A percentile compares a stretch with the other conserved stretches of the same genome.
Evolutionary conservation across 2,113 vertebrate species (phyloP).

Genomic region (Grantiella picta): DNA sequence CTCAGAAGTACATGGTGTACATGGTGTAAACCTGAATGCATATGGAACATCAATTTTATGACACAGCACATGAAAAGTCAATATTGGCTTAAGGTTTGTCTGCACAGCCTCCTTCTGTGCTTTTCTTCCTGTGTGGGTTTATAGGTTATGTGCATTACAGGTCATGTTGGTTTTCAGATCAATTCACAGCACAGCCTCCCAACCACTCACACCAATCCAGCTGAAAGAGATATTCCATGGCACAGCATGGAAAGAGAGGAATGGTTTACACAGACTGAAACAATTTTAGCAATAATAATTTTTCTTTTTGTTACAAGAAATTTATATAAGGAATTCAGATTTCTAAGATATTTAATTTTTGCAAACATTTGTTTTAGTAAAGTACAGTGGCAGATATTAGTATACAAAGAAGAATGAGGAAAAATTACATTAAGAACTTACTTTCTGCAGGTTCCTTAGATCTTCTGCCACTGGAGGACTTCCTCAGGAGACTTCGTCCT

Average conservation of each 20-base stretch:
- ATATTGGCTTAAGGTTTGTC: not conserved
- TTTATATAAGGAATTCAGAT: not conserved
- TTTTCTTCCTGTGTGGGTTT: not conserved
- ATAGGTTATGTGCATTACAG: not conserved
- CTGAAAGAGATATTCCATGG: not conserved
- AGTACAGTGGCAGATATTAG: not conserved
- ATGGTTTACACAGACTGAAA: not conserved
- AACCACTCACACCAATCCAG: not conserved
- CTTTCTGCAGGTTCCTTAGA: conserved; percentile 86
- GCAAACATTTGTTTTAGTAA: not conserved
- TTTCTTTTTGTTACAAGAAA: not conserved
- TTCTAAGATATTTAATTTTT: not conserved
- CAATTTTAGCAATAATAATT: not conserved
- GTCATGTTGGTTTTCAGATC: not conserved
- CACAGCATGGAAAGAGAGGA: not conserved
- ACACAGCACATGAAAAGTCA: not conserved
- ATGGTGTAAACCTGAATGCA: not conserved
- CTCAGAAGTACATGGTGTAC: not conserved
- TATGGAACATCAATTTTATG: not conserved
- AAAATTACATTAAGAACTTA: conserved; percentile 68
- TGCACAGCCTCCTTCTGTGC: not conserved
- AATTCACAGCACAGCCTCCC: not conserved
- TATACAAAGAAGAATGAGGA: not conserved
- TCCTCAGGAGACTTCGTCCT: conserved; percentile 84
- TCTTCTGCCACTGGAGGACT: conserved; percentile 84